Conservation (phyloP, 2,797 vertebrate genomes). For the Tokudaia tokunoshimensis region DNA sequence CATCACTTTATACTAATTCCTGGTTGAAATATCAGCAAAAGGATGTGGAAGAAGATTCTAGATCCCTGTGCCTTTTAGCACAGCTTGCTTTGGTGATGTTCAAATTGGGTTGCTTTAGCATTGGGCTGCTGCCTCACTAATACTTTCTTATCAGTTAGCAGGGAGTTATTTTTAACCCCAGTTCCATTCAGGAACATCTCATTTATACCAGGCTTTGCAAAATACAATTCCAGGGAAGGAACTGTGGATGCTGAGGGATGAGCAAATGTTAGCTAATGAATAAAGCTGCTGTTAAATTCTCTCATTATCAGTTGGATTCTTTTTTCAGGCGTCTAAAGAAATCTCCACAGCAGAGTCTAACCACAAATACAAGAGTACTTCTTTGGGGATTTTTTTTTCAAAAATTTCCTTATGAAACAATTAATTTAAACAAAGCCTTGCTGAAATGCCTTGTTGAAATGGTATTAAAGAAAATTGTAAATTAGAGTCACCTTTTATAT, state of each 20-base stretch:
- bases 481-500: not conserved
- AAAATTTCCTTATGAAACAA: not conserved
- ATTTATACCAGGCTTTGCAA: constrained; percentile 67
- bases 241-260: constrained; percentile 33
- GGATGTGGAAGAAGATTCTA: constrained; percentile 34
- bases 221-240: constrained; percentile 68
- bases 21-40: constrained; percentile 60
- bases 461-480: not conserved
- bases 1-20: constrained; percentile 59
- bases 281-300: constrained; percentile 64
- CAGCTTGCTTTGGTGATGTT: constrained; percentile 48
- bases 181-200: constrained; percentile 58
- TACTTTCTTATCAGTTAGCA: constrained; percentile 72
- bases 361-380: constrained; percentile 37
- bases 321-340: constrained; percentile 36
- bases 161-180: constrained; percentile 77
- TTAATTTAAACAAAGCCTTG: constrained; percentile 32
- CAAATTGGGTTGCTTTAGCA: constrained; percentile 53
- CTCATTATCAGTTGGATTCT: not conserved
- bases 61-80: constrained; percentile 3
- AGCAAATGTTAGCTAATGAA: constrained; percentile 69
- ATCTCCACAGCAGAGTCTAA: constrained; percentile 40
- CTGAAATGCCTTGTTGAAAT: not conserved
- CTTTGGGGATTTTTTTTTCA: not conserved
- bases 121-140: not conserved